Evolutionary conservation across 2,888 invertebrate species (phyloP), one percentile per base, ranked within the genome.

Genomic region (Melolontha melolontha): DNA sequence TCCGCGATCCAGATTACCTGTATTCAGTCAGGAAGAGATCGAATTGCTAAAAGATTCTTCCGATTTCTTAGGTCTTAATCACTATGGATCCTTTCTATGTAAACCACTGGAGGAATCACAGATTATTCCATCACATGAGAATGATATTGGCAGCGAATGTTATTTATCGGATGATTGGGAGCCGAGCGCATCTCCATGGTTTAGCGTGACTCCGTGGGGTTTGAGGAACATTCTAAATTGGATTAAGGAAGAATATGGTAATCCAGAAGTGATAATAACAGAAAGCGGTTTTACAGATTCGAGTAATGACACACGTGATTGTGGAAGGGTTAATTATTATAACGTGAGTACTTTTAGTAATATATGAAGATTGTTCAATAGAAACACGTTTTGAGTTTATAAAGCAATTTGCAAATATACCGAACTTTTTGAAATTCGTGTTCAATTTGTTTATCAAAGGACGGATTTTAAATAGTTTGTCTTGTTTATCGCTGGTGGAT

Each of bases 51-150:
- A 80, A 17, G 88, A 86, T 0, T 88, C 91, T 0, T 84, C 86
- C 0, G 93, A 94, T 77, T 92, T 91, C 80, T 84, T 93, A 62
- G 93, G 92, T 0, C 78, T 93, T 14, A 94, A 94, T 78, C 88
- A 90, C 67, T 94, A 94, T 91, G 1, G 59, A 14, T 59, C 59
- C 2, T 1, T 85, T 87, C 0, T 34, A 6, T 6, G 8, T 6
- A 34, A 6, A 34, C 34, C 34, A 34, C 34, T 8, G 5, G 34
- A 34, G 1, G 10, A 34, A 1, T 34, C 8, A 10, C 34, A 6
- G 34, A 6, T 34, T 76, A 85, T 85, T 49, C 91, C 91, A 0
- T 85, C 86, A 1, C 40, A 64, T 52, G n/a, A 10, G 10, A 12
- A 12, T n/a, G 64, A 64, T 27, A 16, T 12, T 11, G 42, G 52